Base-by-base conservation (phyloP, 2,888 invertebrate genomes). In the Cynaeus angustus region DNA sequence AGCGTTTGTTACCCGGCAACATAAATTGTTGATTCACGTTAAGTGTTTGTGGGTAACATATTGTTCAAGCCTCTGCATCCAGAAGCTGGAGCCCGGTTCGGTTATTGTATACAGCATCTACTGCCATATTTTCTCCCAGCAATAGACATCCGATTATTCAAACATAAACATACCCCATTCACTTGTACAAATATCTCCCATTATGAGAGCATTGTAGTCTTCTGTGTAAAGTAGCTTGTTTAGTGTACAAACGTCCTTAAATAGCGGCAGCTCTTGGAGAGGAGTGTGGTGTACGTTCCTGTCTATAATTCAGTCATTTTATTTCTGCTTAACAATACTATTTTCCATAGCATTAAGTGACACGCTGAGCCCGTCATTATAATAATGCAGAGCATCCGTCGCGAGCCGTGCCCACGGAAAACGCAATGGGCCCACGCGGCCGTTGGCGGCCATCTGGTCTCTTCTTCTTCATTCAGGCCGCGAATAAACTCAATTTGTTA, bases 401-500 rank as follows among this genome's bases (percentile, higher is more conserved):
- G 76, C 71, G 77, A 76, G 77, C 77, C 75, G 73, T 73, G 78
- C 78, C 78, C 77, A 78, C 78, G 77, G 74, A 73, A 77, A 76
- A 69, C 46, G 68, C 71, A 62, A 64, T 26, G 58, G 67, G 72
- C 70, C 75, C 70, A 70, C 72, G 70, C 73, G 69, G 71, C 71
- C 73, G 74, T 74, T 78, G 77, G 76, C 72, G 74, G 68, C 77
- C 78, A 77, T 78, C 77, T 77, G 77, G 76, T 73, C 70, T 62
- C 61, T 64, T 74, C 67, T 67, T 45, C 71, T 62, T 70, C 78
- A 76, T 77, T 77, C 75, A 75, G 73, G 71, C 70, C 75, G 75
- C 77, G 77, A 78, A 78, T 77, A 77, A 77, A 77, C 74, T 75
- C 77, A 77, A 78, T 78, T 78, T 77, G 78, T 78, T 77, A 75